A percentile compares a stretch with the other conserved stretches of the same genome.
Evolutionary conservation across 2,113 vertebrate species (phyloP).

Genomic region (Philantomba maxwellii): DNA sequence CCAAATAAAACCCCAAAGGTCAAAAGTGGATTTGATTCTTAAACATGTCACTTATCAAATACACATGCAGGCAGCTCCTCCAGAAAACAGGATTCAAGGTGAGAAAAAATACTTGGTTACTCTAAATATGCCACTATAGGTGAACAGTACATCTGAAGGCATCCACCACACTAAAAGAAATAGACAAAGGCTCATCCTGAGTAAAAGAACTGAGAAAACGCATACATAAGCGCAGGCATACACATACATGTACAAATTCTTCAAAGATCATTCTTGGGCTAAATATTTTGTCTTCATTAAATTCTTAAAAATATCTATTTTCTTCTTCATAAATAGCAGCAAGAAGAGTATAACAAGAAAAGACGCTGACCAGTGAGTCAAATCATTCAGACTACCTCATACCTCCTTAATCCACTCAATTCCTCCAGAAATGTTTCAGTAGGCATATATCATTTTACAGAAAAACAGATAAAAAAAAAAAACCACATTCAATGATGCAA

Average conservation of each 20-base stretch:
- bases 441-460: not conserved
- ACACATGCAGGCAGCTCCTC: not conserved
- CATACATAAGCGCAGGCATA: not conserved
- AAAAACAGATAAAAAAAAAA: not conserved
- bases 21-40: slow-evolving; percentile 34
- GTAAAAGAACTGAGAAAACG: not conserved
- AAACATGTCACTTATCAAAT: not conserved
- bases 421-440: not conserved
- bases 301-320: not conserved
- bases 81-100: not conserved
- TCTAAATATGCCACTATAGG: not conserved
- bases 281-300: not conserved
- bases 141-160: not conserved
- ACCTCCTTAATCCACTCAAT: not conserved
- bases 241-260: not conserved
- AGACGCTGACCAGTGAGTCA: not conserved
- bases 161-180: not conserved
- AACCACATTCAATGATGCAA: not conserved
- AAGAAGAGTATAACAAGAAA: not conserved
- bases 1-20: not conserved
- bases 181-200: not conserved
- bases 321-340: not conserved
- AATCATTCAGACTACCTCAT: not conserved
- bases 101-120: slow-evolving; percentile 26
- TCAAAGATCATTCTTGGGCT: not conserved